Conservation (phyloP, 1,140 invertebrate genomes). For the Bradynema listronoti region DNA sequence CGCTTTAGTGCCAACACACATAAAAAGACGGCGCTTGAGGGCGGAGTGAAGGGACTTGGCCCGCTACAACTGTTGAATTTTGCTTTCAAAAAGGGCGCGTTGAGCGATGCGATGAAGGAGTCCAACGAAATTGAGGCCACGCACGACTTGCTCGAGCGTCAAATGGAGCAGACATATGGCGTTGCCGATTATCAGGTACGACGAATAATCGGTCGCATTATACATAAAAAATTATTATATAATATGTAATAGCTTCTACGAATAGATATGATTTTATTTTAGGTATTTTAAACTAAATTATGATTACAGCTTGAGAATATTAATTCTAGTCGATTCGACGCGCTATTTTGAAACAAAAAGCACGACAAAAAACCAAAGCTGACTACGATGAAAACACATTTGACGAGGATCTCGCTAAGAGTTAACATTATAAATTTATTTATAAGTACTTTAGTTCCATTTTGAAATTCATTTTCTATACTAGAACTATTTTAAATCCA, state of each 20-base stretch:
- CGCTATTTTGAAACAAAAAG: slow-evolving; percentile 34
- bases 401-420: slow-evolving; percentile 30
- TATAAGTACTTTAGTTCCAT: too few relatives aligned
- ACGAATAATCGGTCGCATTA: too few relatives aligned
- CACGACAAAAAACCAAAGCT: slow-evolving; percentile 31
- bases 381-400: slow-evolving; percentile 40
- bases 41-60: slow-evolving; percentile 49
- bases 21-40: slow-evolving; percentile 46
- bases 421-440: background rate
- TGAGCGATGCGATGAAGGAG: slow-evolving; percentile 43
- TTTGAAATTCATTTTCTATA: too few relatives aligned
- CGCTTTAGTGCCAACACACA: background rate
- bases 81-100: slow-evolving; percentile 70
- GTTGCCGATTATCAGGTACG: slow-evolving; percentile 22
- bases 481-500: too few relatives aligned
- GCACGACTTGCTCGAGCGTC: slow-evolving; percentile 29
- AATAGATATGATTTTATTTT: background rate
- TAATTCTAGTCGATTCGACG: slow-evolving; percentile 27
- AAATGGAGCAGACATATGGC: slow-evolving; percentile 33
- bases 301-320: background rate
- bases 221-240: too few relatives aligned
- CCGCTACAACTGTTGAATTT: slow-evolving; percentile 70
- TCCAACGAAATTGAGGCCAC: slow-evolving; percentile 39
- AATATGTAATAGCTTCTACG: too few relatives aligned
- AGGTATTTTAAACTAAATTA: background rate